Base-by-base conservation (phyloP, 2,888 invertebrate species). In the Machimus atricapillus region DNA sequence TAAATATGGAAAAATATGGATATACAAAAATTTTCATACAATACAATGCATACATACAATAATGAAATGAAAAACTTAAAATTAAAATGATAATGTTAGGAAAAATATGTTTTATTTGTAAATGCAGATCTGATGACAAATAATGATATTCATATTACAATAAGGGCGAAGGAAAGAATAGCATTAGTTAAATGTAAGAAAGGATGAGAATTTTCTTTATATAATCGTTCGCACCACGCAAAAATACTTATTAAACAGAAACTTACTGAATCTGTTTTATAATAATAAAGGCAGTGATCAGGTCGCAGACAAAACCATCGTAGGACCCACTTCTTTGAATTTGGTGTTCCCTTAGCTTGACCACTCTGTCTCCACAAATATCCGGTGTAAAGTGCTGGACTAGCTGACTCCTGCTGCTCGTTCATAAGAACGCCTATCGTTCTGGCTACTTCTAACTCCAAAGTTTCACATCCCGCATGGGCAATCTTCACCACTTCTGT, bases 211-310 rank as follows among this genome's bases (percentile, higher is more conserved):
- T 16, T 14, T 5, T 4, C 5, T 52, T 52, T 0, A 52, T 52
- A n/a, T 52, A n/a, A 52, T 16, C 16, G 6, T 52, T 52, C 16
- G n/a, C 52, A 52, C 16, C 52, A 52, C n/a, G 6, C n/a, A 6
- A 52, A 52, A 52, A 52, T 16, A 56, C 74, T 34, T 7, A 34
- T 56, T 77, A 86, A 74, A 16, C 58, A 73, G 8, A 85, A 78
- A 93, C 95, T 94, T 93, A 98, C 98, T 92, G 96, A 94, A 93
- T 97, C 97, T 90, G 96, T 96, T 94, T 98, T 98, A 93, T 98
- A 98, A 93, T 97, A 98, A 93, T 98, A 98, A 88, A 98, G 94
- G 93, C 98, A 98, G 93, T 97, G 97, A 93, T 98, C 98, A 86
- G 96, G 95, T 90, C 98, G 96, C 86, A 98, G 93, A 89, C 96